Percentiles rank a stretch among this genome's conserved stretches.
These are phyloP conservation scores for Melolontha melolontha DNA, from an alignment of 2,888 invertebrate species.

Conservation along the genomic window DNA sequence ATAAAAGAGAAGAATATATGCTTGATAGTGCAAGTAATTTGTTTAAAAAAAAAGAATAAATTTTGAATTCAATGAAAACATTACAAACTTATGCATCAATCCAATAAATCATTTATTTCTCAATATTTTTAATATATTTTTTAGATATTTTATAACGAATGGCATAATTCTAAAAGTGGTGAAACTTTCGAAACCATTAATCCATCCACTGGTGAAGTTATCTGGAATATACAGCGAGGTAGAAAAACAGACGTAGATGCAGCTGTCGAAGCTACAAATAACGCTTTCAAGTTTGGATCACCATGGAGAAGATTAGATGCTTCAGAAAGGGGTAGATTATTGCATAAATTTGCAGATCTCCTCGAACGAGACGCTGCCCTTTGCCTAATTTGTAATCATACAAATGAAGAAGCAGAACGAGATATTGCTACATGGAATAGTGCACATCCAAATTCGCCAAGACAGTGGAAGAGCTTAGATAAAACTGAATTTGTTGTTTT, in stretches of 20 bases:
- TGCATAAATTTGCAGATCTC: constrained; percentile 84
- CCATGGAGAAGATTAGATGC: constrained; percentile 91
- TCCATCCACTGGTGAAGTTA: constrained; percentile 83
- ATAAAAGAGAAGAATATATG: no score
- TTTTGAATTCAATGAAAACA: no score
- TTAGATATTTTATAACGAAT: constrained; percentile 97
- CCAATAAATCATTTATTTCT: no score
- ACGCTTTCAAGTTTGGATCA: constrained; percentile 81
- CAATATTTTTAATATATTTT: no score
- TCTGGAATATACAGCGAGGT: constrained; percentile 85
- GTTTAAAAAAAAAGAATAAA: no score
- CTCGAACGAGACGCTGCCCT: constrained; percentile 84
- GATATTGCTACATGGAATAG: no score
- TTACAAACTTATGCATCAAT: no score
- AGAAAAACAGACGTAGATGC: constrained; percentile 79
- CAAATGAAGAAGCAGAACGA: no score
- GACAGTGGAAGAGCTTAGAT: no score
- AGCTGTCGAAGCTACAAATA: constrained; percentile 83
- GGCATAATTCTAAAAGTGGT: constrained; percentile 88
- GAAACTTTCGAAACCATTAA: constrained; percentile 89
- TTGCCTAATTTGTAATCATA: constrained; percentile 75
- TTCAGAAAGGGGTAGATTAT: constrained; percentile 80
- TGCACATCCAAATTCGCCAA: no score
- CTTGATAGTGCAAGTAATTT: no score
- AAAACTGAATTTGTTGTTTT: no score